Evolutionary conservation across 2,797 vertebrate species (phyloP).

Genomic region (Lindbergichthys nudifrons): DNA sequence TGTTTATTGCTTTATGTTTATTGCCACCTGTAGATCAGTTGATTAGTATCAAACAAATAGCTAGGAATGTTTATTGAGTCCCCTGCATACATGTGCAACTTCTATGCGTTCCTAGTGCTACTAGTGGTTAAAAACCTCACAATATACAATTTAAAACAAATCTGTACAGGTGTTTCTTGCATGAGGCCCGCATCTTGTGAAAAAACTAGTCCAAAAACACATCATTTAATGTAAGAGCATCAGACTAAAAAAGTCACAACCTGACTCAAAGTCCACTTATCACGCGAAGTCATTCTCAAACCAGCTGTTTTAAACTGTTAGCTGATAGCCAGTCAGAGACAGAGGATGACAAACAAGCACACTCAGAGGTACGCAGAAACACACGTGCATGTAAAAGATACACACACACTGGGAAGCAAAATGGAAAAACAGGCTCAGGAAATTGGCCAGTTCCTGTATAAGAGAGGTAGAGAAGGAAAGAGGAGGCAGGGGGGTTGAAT

Average conservation of each 20-base stretch:
- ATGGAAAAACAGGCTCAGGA: constrained; percentile 75
- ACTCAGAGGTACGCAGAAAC: constrained; percentile 58
- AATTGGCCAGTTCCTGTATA: constrained; percentile 76
- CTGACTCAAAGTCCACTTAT: constrained; percentile 29
- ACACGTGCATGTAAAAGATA: constrained; percentile 66
- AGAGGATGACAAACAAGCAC: constrained; percentile 50
- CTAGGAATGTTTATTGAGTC: background rate
- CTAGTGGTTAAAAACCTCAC: background rate
- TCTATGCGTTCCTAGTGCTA: background rate
- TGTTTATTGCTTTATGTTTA: background rate
- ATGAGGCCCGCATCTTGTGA: background rate
- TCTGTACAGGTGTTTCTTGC: background rate
- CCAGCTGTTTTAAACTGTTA: constrained; percentile 59
- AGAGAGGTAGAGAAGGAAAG: constrained; percentile 48
- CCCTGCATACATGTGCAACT: background rate
- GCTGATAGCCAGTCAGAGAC: constrained; percentile 52
- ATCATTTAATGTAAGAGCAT: constrained; percentile 8
- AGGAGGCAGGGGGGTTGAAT: constrained; percentile 17
- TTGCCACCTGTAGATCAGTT: background rate
- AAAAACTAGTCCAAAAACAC: constrained; percentile 19
- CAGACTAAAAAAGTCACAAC: constrained; percentile 33
- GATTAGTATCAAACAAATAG: background rate
- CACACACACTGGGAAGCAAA: constrained; percentile 54
- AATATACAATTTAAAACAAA: background rate
- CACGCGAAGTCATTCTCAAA: constrained; percentile 44